Evolutionary conservation across 23 tunicate species (phyloP).

Genomic region (Styela clava): DNA sequence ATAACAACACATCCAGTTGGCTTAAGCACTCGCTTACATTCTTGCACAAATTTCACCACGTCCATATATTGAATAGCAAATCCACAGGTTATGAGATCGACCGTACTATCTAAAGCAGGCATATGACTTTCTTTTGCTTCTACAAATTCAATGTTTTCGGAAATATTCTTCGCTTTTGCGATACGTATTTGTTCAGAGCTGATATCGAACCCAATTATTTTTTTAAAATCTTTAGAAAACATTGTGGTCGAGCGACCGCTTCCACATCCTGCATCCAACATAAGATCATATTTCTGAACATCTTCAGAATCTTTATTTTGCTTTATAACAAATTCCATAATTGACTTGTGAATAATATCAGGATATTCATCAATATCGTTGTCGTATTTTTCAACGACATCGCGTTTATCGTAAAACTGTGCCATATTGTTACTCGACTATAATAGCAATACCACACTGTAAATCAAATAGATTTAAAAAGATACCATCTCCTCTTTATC

Average conservation of each 20-base stretch:
- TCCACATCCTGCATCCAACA: conserved; percentile 15
- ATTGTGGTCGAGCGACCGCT: not conserved
- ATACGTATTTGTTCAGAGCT: not conserved
- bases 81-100: not conserved
- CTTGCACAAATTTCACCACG: not conserved
- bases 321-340: not conserved
- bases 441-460: too few relatives aligned
- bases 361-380: not conserved
- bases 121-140: not conserved
- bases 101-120: not conserved
- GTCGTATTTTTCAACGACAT: not conserved
- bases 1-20: not conserved
- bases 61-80: conserved; percentile 4
- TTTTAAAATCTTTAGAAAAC: not conserved
- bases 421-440: not conserved
- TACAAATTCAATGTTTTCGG: not conserved
- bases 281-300: not conserved
- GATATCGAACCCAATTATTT: not conserved
- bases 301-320: not conserved
- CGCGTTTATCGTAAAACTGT: not conserved
- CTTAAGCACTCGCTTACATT: not conserved
- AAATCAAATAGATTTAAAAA: too few relatives aligned
- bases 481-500: too few relatives aligned
- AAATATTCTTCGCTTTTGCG: not conserved
- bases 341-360: not conserved